Evolutionary conservation across 2,113 vertebrate species (phyloP), one percentile per base, ranked within the genome.

Genomic region (Chroicocephalus ridibundus): DNA sequence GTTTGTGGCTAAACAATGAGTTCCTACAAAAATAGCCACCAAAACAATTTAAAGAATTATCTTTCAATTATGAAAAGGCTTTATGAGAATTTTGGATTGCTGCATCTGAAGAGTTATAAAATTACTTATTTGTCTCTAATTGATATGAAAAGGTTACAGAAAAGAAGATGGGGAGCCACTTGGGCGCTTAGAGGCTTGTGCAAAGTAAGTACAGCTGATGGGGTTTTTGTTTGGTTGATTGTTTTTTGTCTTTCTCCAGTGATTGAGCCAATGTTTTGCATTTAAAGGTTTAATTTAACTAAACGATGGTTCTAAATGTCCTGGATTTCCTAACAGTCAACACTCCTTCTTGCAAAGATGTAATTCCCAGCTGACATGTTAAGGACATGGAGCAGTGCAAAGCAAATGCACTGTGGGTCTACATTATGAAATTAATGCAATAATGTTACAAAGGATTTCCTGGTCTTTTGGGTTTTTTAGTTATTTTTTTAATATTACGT

Each of bases 131-230:
- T 91, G 78, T 27, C 68, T 93, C 31, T 70, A 0, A 40, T 95
- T 82, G 77, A 5, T n/a, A 3, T 7, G 4, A 49, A 90, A 95
- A 98, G 97, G 86, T 68, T 40, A n/a, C 60, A 31, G 12, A 4
- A 88, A 3, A 61, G 17, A 27, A 57, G 44, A 97, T 61, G 60
- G 79, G 8, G 93, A 93, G 4, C 81, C 95, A 15, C 62, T 91
- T 42, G 98, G 98, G 61, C 97, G 97, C 55, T 93, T 99, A 61
- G 72, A 98, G 29, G 99, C 99, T 10, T 99, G 99, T 96, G 99
- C 98, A 42, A 99, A 98, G 99, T 99, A 90, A 98, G 99, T 97
- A 51, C 44, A 17, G 34, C 70, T 57, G 12, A 4, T 20, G 58
- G 40, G 4, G 19, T 3, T 20, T 8, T 26, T 24, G 17, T 1